phyloP scores from a whole-genome alignment of 2,113 vertebrate genomes.

The Cyphotilapia sp. region DNA sequence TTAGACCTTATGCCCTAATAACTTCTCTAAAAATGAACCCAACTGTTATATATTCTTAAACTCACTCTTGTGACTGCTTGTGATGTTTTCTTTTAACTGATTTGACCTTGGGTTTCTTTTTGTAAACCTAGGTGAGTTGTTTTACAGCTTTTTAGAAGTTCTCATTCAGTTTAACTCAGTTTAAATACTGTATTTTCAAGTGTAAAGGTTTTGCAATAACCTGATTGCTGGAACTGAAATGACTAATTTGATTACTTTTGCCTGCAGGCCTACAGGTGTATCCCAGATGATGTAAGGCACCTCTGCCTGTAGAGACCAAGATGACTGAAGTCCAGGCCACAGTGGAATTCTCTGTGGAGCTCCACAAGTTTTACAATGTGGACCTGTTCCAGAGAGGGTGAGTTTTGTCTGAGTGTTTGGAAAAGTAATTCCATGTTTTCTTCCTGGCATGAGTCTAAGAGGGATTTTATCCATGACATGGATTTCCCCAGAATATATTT shows the following conservation, averaged over 20 bases:
- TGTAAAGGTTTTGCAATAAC: neutral
- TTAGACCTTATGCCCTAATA: neutral
- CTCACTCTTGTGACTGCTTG: neutral
- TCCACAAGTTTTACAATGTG: conserved; percentile 99
- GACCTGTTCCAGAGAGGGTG: conserved; percentile 99
- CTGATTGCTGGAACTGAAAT: neutral
- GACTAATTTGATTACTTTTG: neutral
- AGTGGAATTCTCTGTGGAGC: conserved; percentile 97
- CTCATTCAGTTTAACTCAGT: neutral
- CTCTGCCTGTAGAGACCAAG: conserved; percentile 76
- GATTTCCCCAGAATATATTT: neutral
- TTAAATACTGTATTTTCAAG: neutral
- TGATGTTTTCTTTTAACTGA: neutral
- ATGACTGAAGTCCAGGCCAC: conserved; percentile 99
- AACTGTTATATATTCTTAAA: neutral
- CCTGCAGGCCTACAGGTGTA: conserved; percentile 41
- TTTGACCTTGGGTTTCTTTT: neutral
- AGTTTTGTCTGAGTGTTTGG: conserved; percentile 33
- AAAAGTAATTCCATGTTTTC: neutral
- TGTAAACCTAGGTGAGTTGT: neutral
- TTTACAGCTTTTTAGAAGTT: neutral
- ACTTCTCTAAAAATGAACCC: neutral
- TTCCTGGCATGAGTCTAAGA: neutral
- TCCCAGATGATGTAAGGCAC: conserved; percentile 73
- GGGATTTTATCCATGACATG: neutral